These are phyloP conservation scores for Lepeophtheirus nordmannii DNA, from an alignment of 2,888 invertebrate genomes.

Conservation along the genomic window DNA sequence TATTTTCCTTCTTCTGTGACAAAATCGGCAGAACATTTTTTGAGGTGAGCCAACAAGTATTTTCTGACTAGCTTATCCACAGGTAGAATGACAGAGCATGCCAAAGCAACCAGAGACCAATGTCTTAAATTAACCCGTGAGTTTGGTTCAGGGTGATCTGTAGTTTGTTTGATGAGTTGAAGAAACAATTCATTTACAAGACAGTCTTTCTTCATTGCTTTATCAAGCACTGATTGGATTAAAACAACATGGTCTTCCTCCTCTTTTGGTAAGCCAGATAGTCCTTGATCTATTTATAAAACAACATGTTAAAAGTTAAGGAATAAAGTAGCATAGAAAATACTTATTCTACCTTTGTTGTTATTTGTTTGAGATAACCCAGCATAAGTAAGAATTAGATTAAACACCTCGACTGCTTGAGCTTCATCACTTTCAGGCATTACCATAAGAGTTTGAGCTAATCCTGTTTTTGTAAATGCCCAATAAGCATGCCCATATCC, in stretches of 20 bases:
- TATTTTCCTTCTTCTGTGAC: slow-evolving; percentile 86
- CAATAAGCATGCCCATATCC: slow-evolving; percentile 72
- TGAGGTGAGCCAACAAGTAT: slow-evolving; percentile 72
- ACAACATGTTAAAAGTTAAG: neutral
- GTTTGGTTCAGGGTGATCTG: slow-evolving; percentile 69
- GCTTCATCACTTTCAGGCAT: slow-evolving; percentile 70
- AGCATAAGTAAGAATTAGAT: slow-evolving; percentile 71
- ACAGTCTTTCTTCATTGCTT: slow-evolving; percentile 75
- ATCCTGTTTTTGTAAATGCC: slow-evolving; percentile 66
- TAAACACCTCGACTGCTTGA: slow-evolving; percentile 70
- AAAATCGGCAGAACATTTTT: slow-evolving; percentile 69
- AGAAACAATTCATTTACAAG: slow-evolving; percentile 75
- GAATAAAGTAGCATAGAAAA: neutral
- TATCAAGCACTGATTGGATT: slow-evolving; percentile 73
- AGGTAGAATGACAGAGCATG: slow-evolving; percentile 67
- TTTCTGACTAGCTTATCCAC: slow-evolving; percentile 68
- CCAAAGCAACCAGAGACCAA: slow-evolving; percentile 72
- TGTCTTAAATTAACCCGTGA: slow-evolving; percentile 71
- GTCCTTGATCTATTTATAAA: neutral
- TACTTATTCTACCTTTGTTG: neutral
- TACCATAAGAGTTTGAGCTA: slow-evolving; percentile 66
- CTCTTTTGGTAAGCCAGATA: slow-evolving; percentile 37
- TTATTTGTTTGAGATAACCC: slow-evolving; percentile 52
- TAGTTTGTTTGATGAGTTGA: slow-evolving; percentile 64
- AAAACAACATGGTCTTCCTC: slow-evolving; percentile 76